Base-by-base conservation (phyloP, 2,113 vertebrate species). In the Platichthys flesus region DNA sequence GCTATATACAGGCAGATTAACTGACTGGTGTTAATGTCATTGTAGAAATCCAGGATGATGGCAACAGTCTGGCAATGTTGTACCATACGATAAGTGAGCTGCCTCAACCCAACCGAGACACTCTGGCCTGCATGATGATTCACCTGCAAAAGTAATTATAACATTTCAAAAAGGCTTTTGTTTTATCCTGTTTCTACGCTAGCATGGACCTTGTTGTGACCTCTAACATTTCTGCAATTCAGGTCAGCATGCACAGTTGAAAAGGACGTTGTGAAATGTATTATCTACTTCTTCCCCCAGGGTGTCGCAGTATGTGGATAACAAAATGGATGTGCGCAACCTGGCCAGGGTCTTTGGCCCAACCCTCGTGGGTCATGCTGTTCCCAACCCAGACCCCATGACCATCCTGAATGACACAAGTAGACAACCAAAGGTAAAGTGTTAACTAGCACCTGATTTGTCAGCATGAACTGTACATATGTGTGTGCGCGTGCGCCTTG, bases 341-440 rank as follows among this genome's bases (percentile, higher is more conserved):
- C 83, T 98, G 88, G 93, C 97, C 74, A 95, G 94, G 81, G 93
- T 98, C 55, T 98, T 98, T 86, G 97, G 97, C 2, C 97, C 97
- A 9, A 98, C 97, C 0, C 92, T 98, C 13, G 97, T 98, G 0
- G 97, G 95, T 24, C 96, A 98, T 2, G 96, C 96, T 0, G 93
- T 96, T 4, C 91, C 96, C 7, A 95, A 97, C 67, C 97, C 97
- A 31, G 96, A 97, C 68, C 96, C 96, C 0, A 86, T 97, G 95
- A 96, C 93, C 0, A 93, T 98, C 69, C 92, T 98, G 75, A 94
- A 96, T 0, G 97, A 98, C 86, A 97, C 95, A 0, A 97, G 92
- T 51, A 91, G 94, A 15, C 97, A 98, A 24, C 96, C 96, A 55
- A 95, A 94, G 96, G 97, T 97, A 65, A 74, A 28, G 28, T 15